A percentile compares a stretch with the other conserved stretches of the same genome.
These are phyloP conservation scores for Bugula neritina DNA, from an alignment of 2,888 invertebrate genomes.

Conservation along the genomic window DNA sequence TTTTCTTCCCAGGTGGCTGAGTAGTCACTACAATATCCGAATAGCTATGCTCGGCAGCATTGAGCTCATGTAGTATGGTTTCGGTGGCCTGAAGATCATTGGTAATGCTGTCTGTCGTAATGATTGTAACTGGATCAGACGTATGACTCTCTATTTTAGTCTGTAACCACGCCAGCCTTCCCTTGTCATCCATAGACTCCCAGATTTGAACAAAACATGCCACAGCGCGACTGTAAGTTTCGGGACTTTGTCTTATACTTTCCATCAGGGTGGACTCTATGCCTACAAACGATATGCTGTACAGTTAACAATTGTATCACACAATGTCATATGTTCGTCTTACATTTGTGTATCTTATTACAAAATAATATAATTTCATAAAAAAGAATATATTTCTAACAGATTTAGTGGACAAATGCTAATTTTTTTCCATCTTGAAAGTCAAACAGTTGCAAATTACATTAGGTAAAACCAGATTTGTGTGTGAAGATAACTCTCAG, in stretches of 20 bases:
- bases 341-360: no score
- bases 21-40: slow-evolving; percentile 5
- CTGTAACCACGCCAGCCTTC: slow-evolving; percentile 14
- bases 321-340: no score
- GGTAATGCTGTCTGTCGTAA: neutral
- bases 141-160: neutral
- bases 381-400: no score
- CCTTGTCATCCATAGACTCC: slow-evolving; percentile 17
- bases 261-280: slow-evolving; percentile 1
- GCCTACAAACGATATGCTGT: neutral
- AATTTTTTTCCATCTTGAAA: no score
- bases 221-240: slow-evolving; percentile 19
- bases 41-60: neutral
- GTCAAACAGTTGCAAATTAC: no score
- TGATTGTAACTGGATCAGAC: neutral
- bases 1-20: neutral
- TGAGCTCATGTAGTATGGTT: neutral
- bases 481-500: no score
- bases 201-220: slow-evolving; percentile 5
- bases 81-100: neutral
- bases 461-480: no score
- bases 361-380: no score
- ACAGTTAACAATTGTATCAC: no score
- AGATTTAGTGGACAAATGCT: no score
- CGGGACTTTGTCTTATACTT: slow-evolving; percentile 5